Evolutionary conservation across 2,113 vertebrate genomes (phyloP).

Genomic region (Dicentrarchus labrax): DNA sequence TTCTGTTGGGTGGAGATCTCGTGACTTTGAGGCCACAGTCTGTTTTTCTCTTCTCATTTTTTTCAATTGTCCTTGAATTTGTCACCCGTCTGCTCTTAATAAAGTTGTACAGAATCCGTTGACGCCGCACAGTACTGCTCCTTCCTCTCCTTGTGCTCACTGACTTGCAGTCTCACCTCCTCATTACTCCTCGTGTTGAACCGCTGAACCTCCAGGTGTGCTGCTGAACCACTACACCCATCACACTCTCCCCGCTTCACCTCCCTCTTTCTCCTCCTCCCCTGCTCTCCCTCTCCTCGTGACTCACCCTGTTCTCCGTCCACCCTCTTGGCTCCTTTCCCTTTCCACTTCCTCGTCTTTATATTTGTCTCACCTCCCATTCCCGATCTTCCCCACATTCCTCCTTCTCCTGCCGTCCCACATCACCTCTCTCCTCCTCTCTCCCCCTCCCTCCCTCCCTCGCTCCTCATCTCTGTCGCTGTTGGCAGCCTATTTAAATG

Average conservation of each 20-base stretch:
- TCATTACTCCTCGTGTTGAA: conserved; percentile 47
- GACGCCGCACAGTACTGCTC: not conserved
- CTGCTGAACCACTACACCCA: conserved; percentile 31
- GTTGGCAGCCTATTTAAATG: conserved; percentile 99
- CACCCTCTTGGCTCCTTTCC: not conserved
- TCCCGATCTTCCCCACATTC: conserved; percentile 27
- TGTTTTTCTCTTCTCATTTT: not conserved
- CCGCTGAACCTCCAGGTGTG: conserved; percentile 53
- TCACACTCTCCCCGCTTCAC: not conserved
- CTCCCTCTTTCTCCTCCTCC: not conserved
- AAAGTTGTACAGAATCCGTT: not conserved
- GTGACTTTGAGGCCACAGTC: not conserved
- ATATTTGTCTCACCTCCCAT: conserved; percentile 53
- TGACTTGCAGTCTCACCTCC: conserved; percentile 40
- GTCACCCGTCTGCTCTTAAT: not conserved
- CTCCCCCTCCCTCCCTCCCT: conserved; percentile 17
- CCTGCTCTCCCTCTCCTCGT: not conserved
- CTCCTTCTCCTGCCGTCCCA: conserved; percentile 41
- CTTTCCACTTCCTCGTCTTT: conserved; percentile 34
- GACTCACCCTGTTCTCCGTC: not conserved
- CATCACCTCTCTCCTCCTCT: conserved; percentile 16
- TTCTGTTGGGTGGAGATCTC: not conserved
- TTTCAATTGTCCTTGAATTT: not conserved
- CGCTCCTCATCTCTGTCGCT: conserved; percentile 77
- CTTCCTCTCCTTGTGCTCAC: conserved; percentile 20